Conservation (phyloP, 2,113 vertebrate species). For the Himantopus leucocephalus region DNA sequence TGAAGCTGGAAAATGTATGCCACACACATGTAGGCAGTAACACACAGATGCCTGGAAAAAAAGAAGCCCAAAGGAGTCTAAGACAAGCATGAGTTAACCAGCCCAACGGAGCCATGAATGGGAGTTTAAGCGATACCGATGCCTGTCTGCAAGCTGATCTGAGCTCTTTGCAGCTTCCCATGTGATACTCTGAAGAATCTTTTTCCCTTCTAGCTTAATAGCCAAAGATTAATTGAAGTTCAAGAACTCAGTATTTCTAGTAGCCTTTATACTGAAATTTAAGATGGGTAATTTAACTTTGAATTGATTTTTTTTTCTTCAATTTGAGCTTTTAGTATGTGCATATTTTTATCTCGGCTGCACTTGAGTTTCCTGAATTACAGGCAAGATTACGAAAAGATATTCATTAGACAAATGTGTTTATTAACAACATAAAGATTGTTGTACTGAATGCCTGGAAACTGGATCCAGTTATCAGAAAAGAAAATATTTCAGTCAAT, state of each 20-base stretch:
- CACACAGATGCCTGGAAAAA: not conserved
- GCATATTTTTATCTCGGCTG: constrained; percentile 23
- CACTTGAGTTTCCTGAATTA: constrained; percentile 13
- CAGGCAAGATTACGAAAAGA: constrained; percentile 2
- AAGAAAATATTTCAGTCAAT: not conserved
- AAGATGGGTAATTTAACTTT: constrained; percentile 62
- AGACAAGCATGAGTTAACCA: constrained; percentile 35
- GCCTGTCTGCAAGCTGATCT: not conserved
- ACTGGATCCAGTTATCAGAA: not conserved
- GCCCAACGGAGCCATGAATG: not conserved
- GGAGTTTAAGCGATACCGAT: not conserved
- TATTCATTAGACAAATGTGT: constrained; percentile 27
- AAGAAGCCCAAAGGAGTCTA: constrained; percentile 3
- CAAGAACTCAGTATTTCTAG: constrained; percentile 49
- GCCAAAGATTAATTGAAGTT: constrained; percentile 62
- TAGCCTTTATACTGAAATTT: constrained; percentile 52
- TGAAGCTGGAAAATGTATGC: constrained; percentile 2
- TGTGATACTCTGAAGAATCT: constrained; percentile 10
- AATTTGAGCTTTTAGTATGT: constrained; percentile 29
- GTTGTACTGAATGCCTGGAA: not conserved
- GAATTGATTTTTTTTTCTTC: constrained; percentile 47
- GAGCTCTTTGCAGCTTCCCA: not conserved
- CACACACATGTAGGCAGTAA: not conserved
- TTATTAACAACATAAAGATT: constrained; percentile 44
- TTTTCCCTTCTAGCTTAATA: constrained; percentile 54